Conservation (phyloP, 2,797 vertebrate genomes). For the Agapornis canus region DNA sequence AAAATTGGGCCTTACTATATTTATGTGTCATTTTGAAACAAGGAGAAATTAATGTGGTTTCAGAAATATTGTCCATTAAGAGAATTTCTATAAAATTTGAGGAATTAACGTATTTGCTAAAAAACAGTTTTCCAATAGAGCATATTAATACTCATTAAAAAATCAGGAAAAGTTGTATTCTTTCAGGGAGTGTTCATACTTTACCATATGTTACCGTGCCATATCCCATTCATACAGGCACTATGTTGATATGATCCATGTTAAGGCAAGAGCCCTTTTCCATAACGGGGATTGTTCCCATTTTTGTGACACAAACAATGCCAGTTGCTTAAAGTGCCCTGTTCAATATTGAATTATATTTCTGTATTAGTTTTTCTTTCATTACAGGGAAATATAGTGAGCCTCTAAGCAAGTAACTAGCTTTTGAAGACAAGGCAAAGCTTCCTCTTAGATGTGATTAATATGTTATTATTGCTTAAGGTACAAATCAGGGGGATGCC, state of each 20-base stretch:
- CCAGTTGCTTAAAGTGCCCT: background rate
- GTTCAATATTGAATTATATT: background rate
- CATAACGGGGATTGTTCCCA: background rate
- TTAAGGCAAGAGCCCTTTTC: background rate
- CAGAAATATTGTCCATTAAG: background rate
- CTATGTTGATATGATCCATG: background rate
- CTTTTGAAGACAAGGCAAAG: background rate
- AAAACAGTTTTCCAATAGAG: background rate
- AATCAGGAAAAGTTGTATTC: background rate
- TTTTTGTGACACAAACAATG: background rate
- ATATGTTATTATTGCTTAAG: background rate
- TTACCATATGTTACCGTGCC: background rate
- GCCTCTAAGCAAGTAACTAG: accelerated
- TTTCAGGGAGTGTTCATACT: background rate
- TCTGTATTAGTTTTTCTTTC: background rate
- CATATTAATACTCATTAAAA: background rate
- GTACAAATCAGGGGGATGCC: background rate
- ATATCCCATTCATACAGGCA: background rate
- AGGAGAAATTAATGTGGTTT: background rate
- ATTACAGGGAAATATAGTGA: background rate
- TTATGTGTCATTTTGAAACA: background rate
- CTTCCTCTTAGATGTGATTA: background rate
- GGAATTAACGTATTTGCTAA: background rate
- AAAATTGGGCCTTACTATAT: background rate
- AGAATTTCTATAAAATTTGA: background rate